Evolutionary conservation across 2,113 vertebrate genomes (phyloP).

Genomic region (Phainopepla nitens): DNA sequence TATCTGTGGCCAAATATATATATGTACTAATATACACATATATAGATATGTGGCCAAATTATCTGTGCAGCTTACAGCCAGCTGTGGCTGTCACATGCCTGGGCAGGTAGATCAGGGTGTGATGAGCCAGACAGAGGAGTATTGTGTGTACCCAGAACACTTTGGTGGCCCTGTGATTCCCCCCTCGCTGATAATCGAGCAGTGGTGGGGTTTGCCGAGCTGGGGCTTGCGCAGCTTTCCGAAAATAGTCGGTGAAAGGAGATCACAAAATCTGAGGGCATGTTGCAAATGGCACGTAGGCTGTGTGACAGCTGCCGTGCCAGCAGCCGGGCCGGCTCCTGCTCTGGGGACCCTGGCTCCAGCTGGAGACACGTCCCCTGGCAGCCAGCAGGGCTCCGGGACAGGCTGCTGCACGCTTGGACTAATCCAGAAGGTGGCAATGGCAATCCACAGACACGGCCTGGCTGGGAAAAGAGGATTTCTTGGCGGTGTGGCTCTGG

Average conservation of each 20-base stretch:
- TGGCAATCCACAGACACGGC: neutral
- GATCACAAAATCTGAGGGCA: fast-evolving
- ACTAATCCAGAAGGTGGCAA: conserved; percentile 44
- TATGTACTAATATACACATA: no score
- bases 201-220: fast-evolving
- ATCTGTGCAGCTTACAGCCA: no score
- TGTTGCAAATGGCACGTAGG: neutral
- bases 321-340: neutral
- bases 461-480: neutral
- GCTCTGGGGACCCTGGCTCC: neutral
- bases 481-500: fast-evolving
- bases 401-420: neutral
- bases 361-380: neutral
- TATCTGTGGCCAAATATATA: no score
- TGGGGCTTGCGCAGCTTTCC: neutral
- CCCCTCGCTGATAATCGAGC: fast-evolving
- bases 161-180: neutral
- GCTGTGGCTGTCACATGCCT: no score
- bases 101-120: neutral
- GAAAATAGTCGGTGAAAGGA: neutral
- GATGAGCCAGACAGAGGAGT: neutral
- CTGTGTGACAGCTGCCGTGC: neutral
- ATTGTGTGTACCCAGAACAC: neutral
- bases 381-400: neutral
- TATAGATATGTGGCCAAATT: no score